Conservation (phyloP, 2,797 vertebrate species). For the Melanotaenia boesemani region DNA sequence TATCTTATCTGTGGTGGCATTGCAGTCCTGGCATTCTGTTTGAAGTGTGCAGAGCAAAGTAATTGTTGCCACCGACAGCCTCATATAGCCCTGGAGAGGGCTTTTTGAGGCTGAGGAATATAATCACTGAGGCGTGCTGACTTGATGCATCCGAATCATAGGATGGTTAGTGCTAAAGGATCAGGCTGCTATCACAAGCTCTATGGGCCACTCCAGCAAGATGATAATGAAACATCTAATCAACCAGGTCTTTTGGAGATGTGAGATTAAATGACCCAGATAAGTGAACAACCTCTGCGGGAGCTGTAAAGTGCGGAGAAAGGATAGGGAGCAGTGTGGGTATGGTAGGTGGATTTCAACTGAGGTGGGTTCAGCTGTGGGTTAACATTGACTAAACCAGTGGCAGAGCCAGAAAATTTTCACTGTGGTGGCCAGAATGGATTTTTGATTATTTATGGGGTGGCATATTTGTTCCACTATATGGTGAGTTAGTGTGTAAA, state of each 20-base stretch:
- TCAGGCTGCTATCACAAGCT: slow-evolving; percentile 40
- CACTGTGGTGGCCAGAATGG: too few species aligned
- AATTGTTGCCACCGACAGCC: slow-evolving; percentile 63
- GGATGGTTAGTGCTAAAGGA: slow-evolving; percentile 35
- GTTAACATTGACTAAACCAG: too few species aligned
- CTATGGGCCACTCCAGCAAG: slow-evolving; percentile 46
- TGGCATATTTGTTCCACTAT: too few species aligned
- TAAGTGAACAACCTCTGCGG: slow-evolving; percentile 46
- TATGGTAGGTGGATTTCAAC: slow-evolving; percentile 10
- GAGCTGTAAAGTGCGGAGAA: slow-evolving; percentile 17
- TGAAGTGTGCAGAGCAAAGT: slow-evolving; percentile 70
- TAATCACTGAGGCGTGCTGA: slow-evolving; percentile 57
- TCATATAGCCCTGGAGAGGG: slow-evolving; percentile 54
- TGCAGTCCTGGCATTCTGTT: slow-evolving; percentile 72
- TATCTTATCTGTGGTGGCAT: slow-evolving; percentile 73
- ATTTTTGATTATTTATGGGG: too few species aligned
- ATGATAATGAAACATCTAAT: slow-evolving; percentile 77
- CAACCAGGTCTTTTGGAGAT: slow-evolving; percentile 65
- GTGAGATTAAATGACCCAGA: slow-evolving; percentile 67
- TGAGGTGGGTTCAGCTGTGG: neutral
- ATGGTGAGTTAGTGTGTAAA: too few species aligned
- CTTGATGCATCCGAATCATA: slow-evolving; percentile 28
- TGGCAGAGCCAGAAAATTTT: too few species aligned
- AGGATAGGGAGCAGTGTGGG: slow-evolving; percentile 20
- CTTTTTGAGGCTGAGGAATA: slow-evolving; percentile 36